Conservation (phyloP, 2,888 invertebrate species). For the Tinea pellionella region DNA sequence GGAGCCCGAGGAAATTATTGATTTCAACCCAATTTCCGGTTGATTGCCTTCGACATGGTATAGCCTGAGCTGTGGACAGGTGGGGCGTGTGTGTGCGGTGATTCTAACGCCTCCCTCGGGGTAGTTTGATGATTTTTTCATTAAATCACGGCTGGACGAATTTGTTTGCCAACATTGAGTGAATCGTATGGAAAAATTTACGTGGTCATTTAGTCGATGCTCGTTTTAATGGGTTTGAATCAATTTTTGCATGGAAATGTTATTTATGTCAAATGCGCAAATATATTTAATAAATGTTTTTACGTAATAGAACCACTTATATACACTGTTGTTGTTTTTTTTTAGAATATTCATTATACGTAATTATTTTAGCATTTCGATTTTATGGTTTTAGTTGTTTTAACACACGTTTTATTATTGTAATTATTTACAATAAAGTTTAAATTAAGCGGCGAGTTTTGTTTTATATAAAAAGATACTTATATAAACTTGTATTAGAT, state of each 20-base stretch:
- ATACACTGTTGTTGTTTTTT: no score
- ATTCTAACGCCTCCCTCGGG: background rate
- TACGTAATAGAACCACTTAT: no score
- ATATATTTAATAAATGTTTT: no score
- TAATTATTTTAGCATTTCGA: no score
- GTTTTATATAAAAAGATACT: no score
- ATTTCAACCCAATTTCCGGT: conserved; percentile 61
- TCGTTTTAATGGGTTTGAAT: background rate
- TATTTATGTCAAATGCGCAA: no score
- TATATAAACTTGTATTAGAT: no score
- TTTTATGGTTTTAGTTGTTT: no score
- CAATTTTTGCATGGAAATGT: background rate
- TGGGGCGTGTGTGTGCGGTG: conserved; percentile 10
- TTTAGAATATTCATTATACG: no score
- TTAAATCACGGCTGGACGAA: conserved; percentile 3
- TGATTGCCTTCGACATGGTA: conserved; percentile 23
- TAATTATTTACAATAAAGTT: no score
- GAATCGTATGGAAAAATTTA: background rate
- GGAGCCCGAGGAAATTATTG: conserved; percentile 52
- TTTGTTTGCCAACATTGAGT: background rate
- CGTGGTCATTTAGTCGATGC: background rate
- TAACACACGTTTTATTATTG: no score
- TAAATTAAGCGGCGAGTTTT: no score
- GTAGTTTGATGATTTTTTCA: conserved; percentile 5
- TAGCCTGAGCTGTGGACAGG: conserved; percentile 10